Conservation (phyloP, 37 sponge, comb jelly and placozoan genomes). For the Crambe crambe region DNA sequence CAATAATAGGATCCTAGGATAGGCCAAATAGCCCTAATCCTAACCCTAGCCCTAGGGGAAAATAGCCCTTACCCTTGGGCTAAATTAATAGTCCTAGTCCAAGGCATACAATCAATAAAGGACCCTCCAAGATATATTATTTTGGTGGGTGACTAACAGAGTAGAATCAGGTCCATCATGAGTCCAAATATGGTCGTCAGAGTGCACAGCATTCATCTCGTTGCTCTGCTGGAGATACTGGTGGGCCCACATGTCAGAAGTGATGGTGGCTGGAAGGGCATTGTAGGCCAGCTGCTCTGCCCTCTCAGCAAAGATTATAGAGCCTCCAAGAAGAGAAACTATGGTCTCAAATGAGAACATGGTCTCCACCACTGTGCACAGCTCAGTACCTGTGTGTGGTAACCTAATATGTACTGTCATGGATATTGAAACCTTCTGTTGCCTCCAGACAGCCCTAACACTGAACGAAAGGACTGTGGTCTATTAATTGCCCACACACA, state of each 20-base stretch:
- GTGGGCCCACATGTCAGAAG: constrained; percentile 87
- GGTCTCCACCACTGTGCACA: constrained; percentile 81
- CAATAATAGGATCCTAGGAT: too few species aligned
- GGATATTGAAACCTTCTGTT: too few species aligned
- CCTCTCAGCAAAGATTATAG: constrained; percentile 76
- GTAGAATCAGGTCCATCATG: constrained; percentile 75
- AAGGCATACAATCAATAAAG: too few species aligned
- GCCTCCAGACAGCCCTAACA: too few species aligned
- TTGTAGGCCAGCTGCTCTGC: constrained; percentile 77
- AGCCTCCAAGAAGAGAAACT: constrained; percentile 54
- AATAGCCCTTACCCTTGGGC: too few species aligned
- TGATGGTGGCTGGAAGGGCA: constrained; percentile 80
- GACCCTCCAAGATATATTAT: too few species aligned
- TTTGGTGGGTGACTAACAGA: constrained; percentile 52
- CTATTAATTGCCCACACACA: too few species aligned
- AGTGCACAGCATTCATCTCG: constrained; percentile 62
- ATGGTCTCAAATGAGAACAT: constrained; percentile 77
- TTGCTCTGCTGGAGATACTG: constrained; percentile 81
- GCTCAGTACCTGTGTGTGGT: constrained; percentile 76
- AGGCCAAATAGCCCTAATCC: too few species aligned
- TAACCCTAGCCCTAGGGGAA: too few species aligned
- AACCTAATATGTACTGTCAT: too few species aligned
- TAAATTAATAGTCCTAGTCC: too few species aligned
- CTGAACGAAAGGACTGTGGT: too few species aligned
- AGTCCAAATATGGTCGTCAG: constrained; percentile 59